Conservation (phyloP, 2,888 invertebrate genomes). For the Phalera bucephala region DNA sequence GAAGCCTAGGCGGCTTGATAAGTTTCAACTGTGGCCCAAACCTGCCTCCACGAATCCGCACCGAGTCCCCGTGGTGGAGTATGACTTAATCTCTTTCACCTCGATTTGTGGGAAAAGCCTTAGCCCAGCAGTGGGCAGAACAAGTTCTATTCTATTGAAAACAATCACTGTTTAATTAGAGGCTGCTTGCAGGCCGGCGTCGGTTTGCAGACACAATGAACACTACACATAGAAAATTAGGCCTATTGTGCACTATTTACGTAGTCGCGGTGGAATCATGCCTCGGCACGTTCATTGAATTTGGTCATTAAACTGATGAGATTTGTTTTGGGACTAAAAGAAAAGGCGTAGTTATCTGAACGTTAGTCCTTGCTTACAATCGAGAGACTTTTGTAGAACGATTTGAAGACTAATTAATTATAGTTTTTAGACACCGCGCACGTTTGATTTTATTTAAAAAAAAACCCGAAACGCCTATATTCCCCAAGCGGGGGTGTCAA, state of each 20-base stretch:
- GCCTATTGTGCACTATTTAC: background rate
- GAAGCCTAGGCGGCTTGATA: too few species aligned
- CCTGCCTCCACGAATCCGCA: too few species aligned
- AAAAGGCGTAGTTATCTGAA: background rate
- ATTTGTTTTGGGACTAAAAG: background rate
- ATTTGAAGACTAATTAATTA: background rate
- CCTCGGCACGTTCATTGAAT: background rate
- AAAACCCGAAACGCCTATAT: too few species aligned
- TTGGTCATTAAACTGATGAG: background rate
- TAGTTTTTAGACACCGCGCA: background rate
- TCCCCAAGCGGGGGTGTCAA: too few species aligned
- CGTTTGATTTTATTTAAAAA: background rate
- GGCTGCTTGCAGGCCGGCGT: constrained; percentile 1
- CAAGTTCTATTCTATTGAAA: constrained; percentile 15
- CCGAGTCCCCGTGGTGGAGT: too few species aligned
- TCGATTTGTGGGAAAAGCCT: too few species aligned
- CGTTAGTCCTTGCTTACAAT: background rate
- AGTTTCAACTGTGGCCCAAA: too few species aligned
- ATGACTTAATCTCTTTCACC: too few species aligned
- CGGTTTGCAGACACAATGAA: background rate
- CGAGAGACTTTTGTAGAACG: background rate
- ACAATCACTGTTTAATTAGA: constrained; percentile 18
- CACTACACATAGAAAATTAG: background rate
- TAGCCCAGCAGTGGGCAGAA: too few species aligned
- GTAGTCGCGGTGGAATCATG: background rate